A percentile compares a stretch with the other conserved stretches of the same genome.
These are phyloP conservation scores for Echinarachnius parma DNA, from an alignment of 53 echinoderm and acorn worm species.

Conservation along the genomic window DNA sequence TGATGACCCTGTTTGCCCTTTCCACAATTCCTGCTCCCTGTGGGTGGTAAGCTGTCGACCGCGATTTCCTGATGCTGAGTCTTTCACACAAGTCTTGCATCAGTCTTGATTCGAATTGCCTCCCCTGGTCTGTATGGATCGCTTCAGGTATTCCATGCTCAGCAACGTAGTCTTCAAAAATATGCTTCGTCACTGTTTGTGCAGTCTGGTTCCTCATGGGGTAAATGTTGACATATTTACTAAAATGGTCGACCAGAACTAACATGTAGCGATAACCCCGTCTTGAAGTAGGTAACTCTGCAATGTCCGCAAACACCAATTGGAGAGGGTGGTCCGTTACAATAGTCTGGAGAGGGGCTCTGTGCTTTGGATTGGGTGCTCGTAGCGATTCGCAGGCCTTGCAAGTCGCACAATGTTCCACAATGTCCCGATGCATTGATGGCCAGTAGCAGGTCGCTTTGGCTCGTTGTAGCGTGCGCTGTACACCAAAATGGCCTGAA, in stretches of 20 bases:
- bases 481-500: too few species aligned
- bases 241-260: constrained; percentile 39
- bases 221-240: constrained; percentile 47
- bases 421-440: constrained; percentile 15
- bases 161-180: constrained; percentile 32
- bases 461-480: too few species aligned
- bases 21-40: constrained; percentile 47
- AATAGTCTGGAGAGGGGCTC: constrained; percentile 15
- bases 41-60: constrained; percentile 52
- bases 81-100: constrained; percentile 23
- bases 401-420: constrained; percentile 10
- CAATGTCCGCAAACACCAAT: constrained; percentile 39
- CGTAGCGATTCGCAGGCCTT: constrained; percentile 19
- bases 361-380: constrained; percentile 8
- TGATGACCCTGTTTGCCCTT: constrained; percentile 35
- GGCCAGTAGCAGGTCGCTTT: constrained; percentile 1
- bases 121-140: constrained; percentile 41
- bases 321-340: too few species aligned
- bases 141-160: constrained; percentile 43
- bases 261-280: constrained; percentile 34
- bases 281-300: constrained; percentile 31
- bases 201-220: constrained; percentile 45
- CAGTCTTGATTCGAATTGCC: constrained; percentile 35
- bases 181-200: constrained; percentile 23
- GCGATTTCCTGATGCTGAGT: constrained; percentile 33